phyloP scores from a whole-genome alignment of 2,113 vertebrate genomes.

The Vidua macroura region DNA sequence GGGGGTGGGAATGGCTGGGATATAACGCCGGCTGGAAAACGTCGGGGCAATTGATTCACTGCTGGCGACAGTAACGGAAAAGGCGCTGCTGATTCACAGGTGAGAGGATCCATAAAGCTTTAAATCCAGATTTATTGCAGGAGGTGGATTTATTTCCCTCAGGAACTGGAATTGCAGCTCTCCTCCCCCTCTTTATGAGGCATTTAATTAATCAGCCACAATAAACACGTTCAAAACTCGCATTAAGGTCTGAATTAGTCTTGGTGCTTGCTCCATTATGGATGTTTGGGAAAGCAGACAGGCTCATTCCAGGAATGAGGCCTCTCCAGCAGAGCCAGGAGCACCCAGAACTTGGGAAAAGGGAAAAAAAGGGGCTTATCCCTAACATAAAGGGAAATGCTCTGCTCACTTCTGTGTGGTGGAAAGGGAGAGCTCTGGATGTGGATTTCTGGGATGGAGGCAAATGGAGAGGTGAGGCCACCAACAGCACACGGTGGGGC shows the following conservation, averaged over 20 bases:
- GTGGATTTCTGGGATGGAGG: background rate
- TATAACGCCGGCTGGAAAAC: background rate
- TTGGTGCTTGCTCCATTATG: background rate
- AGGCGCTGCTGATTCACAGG: background rate
- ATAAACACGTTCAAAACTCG: background rate
- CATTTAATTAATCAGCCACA: constrained; percentile 12
- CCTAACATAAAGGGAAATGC: rapidly evolving
- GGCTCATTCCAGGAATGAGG: background rate
- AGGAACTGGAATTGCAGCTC: background rate
- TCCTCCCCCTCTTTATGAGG: background rate
- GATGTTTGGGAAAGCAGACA: background rate
- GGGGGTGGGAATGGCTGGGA: constrained; percentile 10
- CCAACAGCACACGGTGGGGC: rapidly evolving
- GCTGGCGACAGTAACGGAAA: background rate
- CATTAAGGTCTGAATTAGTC: background rate
- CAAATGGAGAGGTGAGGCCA: background rate
- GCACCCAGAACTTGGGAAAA: background rate
- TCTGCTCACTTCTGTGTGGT: rapidly evolving
- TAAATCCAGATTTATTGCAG: background rate
- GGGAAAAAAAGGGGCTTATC: background rate
- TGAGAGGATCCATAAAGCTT: background rate
- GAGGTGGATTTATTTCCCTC: background rate
- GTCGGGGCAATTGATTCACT: background rate
- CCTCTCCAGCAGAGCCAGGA: background rate
- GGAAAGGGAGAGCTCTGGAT: background rate